Conservation (phyloP, 2,113 vertebrate genomes). For the Bungarus multicinctus region DNA sequence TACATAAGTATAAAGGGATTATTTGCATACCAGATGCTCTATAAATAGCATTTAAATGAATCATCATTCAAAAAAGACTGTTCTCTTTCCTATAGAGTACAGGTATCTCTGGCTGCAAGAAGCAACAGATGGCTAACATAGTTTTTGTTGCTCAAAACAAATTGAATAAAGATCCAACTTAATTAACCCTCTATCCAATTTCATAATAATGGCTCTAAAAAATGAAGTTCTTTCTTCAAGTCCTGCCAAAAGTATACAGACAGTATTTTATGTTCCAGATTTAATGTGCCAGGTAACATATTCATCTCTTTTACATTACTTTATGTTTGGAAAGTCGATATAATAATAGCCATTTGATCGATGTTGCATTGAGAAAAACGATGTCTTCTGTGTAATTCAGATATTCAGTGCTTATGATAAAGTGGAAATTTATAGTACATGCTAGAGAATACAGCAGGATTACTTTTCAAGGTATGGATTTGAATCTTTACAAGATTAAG, state of each 20-base stretch:
- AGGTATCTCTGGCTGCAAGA: not conserved
- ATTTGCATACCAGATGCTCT: conserved; percentile 18
- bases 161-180: conserved; percentile 3
- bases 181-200: not conserved
- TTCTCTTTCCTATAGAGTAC: not conserved
- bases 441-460: not conserved
- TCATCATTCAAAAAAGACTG: not conserved
- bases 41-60: not conserved
- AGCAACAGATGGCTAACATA: conserved; percentile 1
- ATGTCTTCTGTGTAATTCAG: not conserved
- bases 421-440: not conserved
- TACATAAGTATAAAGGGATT: not conserved
- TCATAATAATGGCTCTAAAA: not conserved
- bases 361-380: not conserved
- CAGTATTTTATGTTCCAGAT: not conserved
- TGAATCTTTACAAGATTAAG: not conserved
- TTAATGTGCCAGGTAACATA: not conserved
- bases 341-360: not conserved
- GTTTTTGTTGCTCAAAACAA: conserved; percentile 4
- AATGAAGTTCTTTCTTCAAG: not conserved
- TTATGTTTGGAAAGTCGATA: not conserved
- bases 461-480: not conserved
- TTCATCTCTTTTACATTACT: not conserved
- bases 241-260: not conserved
- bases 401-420: not conserved